A percentile compares a stretch with the other conserved stretches of the same genome.
These are phyloP conservation scores for Lapara coniferarum DNA, from an alignment of 2,888 invertebrate species.

Conservation along the genomic window DNA sequence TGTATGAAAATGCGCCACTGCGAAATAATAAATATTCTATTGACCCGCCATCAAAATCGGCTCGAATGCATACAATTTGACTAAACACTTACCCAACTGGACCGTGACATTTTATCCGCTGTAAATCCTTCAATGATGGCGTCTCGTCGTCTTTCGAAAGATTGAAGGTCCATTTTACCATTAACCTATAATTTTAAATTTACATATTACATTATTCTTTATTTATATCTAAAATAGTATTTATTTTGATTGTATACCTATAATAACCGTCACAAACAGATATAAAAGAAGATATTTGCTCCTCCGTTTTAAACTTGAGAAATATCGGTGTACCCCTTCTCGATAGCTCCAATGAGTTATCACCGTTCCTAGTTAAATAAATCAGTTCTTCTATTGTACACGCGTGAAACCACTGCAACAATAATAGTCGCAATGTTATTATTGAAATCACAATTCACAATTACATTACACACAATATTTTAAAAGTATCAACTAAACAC, in stretches of 20 bases:
- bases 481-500: too few relatives aligned
- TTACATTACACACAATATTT: too few relatives aligned
- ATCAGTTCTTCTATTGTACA: constrained; percentile 93
- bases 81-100: constrained; percentile 89
- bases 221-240: too few relatives aligned
- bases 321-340: constrained; percentile 91
- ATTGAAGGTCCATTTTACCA: constrained; percentile 95
- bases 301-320: constrained; percentile 87
- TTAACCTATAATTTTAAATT: constrained; percentile 78
- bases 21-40: constrained; percentile 46
- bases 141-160: constrained; percentile 92
- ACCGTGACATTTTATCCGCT: constrained; percentile 92
- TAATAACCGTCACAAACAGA: constrained; percentile 94
- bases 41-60: constrained; percentile 3
- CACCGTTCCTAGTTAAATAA: constrained; percentile 89
- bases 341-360: constrained; percentile 89
- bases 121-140: constrained; percentile 89
- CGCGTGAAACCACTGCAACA: constrained; percentile 88
- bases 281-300: constrained; percentile 90
- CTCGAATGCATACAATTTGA: constrained; percentile 28
- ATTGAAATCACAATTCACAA: too few relatives aligned
- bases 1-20: constrained; percentile 92
- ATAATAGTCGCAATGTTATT: neutral
- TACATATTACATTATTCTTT: neutral
- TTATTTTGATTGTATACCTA: constrained; percentile 64